These are phyloP conservation scores for Fragum sueziense DNA, from an alignment of 2,888 invertebrate genomes.

Conservation along the genomic window DNA sequence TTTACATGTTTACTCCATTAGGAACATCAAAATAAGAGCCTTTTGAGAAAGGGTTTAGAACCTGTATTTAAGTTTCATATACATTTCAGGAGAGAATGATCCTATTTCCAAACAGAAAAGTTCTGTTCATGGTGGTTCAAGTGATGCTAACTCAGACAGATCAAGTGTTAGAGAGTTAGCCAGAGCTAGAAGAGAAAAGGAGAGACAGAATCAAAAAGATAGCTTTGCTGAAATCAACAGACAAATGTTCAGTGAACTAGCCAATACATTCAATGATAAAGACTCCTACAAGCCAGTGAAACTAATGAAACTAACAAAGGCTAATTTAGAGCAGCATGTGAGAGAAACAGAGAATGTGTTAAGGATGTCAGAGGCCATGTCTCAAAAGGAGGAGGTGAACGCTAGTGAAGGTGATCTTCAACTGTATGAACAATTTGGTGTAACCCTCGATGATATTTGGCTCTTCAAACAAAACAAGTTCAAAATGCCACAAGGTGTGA, in stretches of 20 bases:
- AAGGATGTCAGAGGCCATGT: not conserved
- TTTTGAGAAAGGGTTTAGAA: too few relatives aligned
- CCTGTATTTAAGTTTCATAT: too few relatives aligned
- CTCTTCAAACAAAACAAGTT: conserved; percentile 24
- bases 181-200: not conserved
- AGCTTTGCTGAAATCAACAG: conserved; percentile 19
- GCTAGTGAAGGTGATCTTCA: conserved; percentile 2
- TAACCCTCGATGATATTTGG: conserved; percentile 50
- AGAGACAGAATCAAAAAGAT: not conserved
- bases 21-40: too few relatives aligned
- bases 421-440: conserved; percentile 41
- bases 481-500: conserved; percentile 22
- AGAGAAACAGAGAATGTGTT: conserved; percentile 11
- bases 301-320: conserved; percentile 16
- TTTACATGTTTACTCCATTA: too few relatives aligned
- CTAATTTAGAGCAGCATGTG: conserved; percentile 24
- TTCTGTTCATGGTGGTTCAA: not conserved
- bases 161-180: not conserved
- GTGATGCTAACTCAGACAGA: not conserved
- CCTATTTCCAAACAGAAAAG: not conserved
- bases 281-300: not conserved
- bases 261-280: not conserved
- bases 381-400: not conserved
- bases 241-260: conserved; percentile 11
- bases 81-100: not conserved